These are phyloP conservation scores for Argya squamiceps DNA, from an alignment of 2,797 vertebrate species.

Conservation along the genomic window DNA sequence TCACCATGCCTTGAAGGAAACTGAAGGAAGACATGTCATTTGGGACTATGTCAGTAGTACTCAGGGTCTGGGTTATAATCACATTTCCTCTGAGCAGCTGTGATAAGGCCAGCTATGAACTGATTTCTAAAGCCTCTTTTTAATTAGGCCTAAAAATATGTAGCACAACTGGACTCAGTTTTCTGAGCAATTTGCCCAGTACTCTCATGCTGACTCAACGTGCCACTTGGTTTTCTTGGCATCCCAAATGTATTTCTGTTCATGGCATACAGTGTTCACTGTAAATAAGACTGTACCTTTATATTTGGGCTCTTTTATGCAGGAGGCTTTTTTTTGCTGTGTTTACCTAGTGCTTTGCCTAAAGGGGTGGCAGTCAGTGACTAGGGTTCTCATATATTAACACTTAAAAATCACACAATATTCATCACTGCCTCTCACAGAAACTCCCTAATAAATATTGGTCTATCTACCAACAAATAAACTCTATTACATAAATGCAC, in stretches of 20 bases:
- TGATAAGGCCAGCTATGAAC: neutral
- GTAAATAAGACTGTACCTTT: neutral
- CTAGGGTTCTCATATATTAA: neutral
- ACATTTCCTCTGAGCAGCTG: fast-evolving
- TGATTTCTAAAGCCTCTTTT: neutral
- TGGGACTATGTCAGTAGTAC: neutral
- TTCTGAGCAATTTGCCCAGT: neutral
- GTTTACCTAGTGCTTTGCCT: neutral
- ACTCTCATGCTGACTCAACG: neutral
- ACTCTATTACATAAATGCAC: neutral
- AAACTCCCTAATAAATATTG: neutral
- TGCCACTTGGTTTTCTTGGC: neutral
- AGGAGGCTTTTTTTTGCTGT: neutral
- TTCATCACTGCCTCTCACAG: neutral
- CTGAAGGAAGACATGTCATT: neutral
- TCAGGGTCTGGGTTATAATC: neutral
- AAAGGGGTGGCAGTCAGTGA: neutral
- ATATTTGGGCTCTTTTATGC: neutral
- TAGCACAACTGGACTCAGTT: neutral
- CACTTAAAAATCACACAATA: neutral
- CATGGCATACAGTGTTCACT: neutral
- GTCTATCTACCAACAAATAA: neutral
- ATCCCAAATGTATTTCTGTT: neutral
- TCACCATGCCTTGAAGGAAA: neutral
- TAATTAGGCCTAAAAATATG: neutral